Evolutionary conservation across 2,888 invertebrate genomes (phyloP).

Genomic region (Lasioglossum leucozonium): DNA sequence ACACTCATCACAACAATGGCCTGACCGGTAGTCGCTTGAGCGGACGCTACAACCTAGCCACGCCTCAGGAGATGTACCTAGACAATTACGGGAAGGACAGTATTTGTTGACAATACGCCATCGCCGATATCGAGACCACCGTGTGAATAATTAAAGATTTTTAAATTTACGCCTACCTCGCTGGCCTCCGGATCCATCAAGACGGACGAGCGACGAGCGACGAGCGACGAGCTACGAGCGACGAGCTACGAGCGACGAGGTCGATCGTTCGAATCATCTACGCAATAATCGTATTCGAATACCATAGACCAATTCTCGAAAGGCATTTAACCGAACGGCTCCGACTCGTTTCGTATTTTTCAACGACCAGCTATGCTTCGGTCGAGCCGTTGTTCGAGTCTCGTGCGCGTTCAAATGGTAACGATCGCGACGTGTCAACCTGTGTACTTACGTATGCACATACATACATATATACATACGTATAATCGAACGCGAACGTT

Average conservation of each 20-base stretch:
- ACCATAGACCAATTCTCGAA: slow-evolving; percentile 61
- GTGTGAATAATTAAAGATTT: slow-evolving; percentile 79
- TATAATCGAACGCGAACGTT: not conserved
- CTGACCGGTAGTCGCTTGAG: slow-evolving; percentile 82
- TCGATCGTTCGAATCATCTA: slow-evolving; percentile 33
- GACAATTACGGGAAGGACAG: slow-evolving; percentile 88
- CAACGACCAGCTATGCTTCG: slow-evolving; percentile 22
- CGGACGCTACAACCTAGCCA: slow-evolving; percentile 77
- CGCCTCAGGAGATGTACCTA: slow-evolving; percentile 79
- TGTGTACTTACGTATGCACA: not conserved
- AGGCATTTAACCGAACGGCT: slow-evolving; percentile 52
- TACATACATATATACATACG: too few relatives aligned
- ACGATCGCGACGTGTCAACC: not conserved
- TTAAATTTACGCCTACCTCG: slow-evolving; percentile 70
- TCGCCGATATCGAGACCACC: slow-evolving; percentile 82
- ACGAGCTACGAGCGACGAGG: slow-evolving; percentile 25
- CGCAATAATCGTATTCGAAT: slow-evolving; percentile 67
- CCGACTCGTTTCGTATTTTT: slow-evolving; percentile 23
- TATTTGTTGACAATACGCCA: slow-evolving; percentile 89
- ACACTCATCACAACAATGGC: slow-evolving; percentile 87
- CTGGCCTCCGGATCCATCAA: slow-evolving; percentile 57
- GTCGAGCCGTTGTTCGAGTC: slow-evolving; percentile 6
- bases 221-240: slow-evolving; percentile 22
- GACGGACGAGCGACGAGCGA: slow-evolving; percentile 25
- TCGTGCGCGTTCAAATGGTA: not conserved